Base-by-base conservation (phyloP, 2,888 invertebrate species). In the Luffia ferchaultella region DNA sequence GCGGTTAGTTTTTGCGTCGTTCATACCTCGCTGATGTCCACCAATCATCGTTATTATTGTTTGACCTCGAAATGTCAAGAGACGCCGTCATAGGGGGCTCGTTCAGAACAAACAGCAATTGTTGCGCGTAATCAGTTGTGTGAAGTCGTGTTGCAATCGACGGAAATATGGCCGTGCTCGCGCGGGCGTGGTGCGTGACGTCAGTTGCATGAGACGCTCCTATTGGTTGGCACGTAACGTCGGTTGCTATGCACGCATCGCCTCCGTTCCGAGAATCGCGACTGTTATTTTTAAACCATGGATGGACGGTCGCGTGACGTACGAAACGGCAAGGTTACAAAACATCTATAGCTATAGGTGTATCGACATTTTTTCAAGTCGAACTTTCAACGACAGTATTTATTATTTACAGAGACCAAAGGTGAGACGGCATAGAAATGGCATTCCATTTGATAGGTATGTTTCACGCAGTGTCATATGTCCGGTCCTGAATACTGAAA, bases 161-260 rank as follows among this genome's bases (percentile, higher is more conserved):
- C 46, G 48, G 40, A 48, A 46, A 52, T 50, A 62, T 72, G 75
- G 74, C 74, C 64, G 60, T 82, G 82, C 80, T 79, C 79, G 82
- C 79, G 83, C 80, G 75, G 83, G 83, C 83, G 83, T 80, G 83
- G 80, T 72, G 63, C 75, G 65, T 77, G 70, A 82, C 83, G 83
- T 83, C 83, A 82, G 65, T 53, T 61, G 62, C 56, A 64, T 59
- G 51, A 58, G 57, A 72, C 57, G 50, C 55, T 49, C 59, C 59
- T 58, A 79, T 82, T 83, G 83, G 83, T 52, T 50, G 67, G 42
- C 62, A 60, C 57, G 75, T 72, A 16, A 18, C 17, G 78, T 79
- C 77, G 61, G 80, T 82, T 80, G 79, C 79, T 64, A 78, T 72
- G 82, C 77, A 64, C 50, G 18, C 19, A 16, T 19, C 18, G 30